Evolutionary conservation across 2,113 vertebrate genomes (phyloP), one percentile per base, ranked within the genome.

Genomic region (Chauna torquata): DNA sequence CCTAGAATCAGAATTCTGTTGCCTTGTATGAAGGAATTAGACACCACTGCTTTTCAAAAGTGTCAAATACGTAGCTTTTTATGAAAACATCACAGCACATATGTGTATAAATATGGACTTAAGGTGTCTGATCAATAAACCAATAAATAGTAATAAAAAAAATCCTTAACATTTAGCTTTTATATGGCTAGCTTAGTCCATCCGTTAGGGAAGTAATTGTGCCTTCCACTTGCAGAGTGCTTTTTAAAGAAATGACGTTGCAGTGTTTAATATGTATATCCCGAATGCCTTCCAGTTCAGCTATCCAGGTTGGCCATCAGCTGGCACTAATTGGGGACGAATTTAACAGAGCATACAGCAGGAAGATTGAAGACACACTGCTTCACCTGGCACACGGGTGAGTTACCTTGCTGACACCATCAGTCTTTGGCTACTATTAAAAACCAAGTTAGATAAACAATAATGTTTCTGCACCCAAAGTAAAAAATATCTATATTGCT

Each of bases 241-340:
- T 84, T 64, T 38, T 24, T 14, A 61, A 50, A 30, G 65, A 40
- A 14, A 2, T 75, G 66, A 52, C 28, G 16, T 49, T 34, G 47
- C 52, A 27, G 32, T 30, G 6, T 38, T 91, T 94, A 62, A 96
- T 0, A 0, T 22, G 65, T n/a, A 1, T 38, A 19, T 55, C 74
- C 58, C 6, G 1, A 34, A 77, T 27, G 32, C 64, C 24, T 92
- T 54, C 2, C 96, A 98, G 98, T 52, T 98, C 97, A 49, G 90
- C 96, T 5, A 94, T 61, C 82, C 95, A 85, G 55, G 82, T 99
- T 75, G 99, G 98, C 74, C 98, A 38, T 16, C 98, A 98, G 94
- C 97, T 99, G 97, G 99, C 99, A 57, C 83, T 94, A 32, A 99
- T 99, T 0, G 99, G 99, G 27, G 99, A 99, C 27, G 98, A 99